A percentile compares a stretch with the other conserved stretches of the same genome.
These are phyloP conservation scores for Ptychochromis oligacanthus DNA, from an alignment of 2,113 vertebrate genomes.

Conservation along the genomic window DNA sequence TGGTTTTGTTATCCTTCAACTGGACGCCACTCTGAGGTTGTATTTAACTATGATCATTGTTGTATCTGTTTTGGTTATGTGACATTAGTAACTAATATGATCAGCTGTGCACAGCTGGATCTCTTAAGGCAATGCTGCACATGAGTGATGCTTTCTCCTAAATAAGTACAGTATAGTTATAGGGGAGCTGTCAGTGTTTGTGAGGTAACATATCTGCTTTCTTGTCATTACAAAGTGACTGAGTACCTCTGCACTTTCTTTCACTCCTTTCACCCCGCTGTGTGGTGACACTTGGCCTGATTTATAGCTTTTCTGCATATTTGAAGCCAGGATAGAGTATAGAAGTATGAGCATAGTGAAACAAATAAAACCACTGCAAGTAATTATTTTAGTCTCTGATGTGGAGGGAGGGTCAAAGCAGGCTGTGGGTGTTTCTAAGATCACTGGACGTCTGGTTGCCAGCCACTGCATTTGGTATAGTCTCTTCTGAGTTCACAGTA, in stretches of 20 bases:
- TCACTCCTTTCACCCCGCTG: not conserved
- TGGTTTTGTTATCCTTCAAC: constrained; percentile 19
- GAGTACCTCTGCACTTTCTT: not conserved
- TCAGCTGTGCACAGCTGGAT: constrained; percentile 4
- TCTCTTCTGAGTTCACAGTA: not conserved
- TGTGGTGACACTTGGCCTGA: constrained; percentile 1
- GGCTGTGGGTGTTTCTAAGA: constrained; percentile 27
- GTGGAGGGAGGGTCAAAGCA: not conserved
- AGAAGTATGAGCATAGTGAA: not conserved
- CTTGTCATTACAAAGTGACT: not conserved
- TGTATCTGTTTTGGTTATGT: constrained; percentile 21
- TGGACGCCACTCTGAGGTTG: not conserved
- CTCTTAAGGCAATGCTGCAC: not conserved
- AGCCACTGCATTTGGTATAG: not conserved
- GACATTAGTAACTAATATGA: not conserved
- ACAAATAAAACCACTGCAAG: not conserved
- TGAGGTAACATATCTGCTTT: not conserved
- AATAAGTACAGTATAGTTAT: not conserved
- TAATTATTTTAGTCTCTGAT: not conserved
- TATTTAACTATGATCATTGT: not conserved
- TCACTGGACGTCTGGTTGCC: not conserved
- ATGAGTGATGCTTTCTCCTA: not conserved
- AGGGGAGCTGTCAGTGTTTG: not conserved
- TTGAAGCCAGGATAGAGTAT: not conserved
- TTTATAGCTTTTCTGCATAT: accelerated